Evolutionary conservation across 2,113 vertebrate genomes (phyloP).

Genomic region (Triplophysa rosa): DNA sequence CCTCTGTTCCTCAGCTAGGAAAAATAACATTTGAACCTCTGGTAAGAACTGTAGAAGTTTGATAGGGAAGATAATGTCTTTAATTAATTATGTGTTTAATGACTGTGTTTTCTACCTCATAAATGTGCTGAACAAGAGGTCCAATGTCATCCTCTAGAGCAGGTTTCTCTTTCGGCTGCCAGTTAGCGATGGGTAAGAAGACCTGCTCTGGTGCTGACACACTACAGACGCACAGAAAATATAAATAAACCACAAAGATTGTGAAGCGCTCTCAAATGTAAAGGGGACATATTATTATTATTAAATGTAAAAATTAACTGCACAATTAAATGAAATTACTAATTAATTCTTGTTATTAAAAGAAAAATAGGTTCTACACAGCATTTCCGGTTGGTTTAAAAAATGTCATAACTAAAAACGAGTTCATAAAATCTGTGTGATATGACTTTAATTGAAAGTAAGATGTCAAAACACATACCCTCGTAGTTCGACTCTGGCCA

Average conservation of each 20-base stretch:
- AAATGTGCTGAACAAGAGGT: conserved; percentile 88
- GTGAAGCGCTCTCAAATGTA: neutral
- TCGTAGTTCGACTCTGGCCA: conserved; percentile 89
- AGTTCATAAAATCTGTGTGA: neutral
- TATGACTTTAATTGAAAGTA: neutral
- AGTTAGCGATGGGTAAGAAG: conserved; percentile 92
- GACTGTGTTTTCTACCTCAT: conserved; percentile 77
- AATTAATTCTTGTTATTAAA: too few species aligned
- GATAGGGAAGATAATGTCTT: neutral
- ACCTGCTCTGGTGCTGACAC: conserved; percentile 89
- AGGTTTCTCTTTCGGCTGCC: conserved; percentile 82
- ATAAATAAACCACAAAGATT: conserved; percentile 14
- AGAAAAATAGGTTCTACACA: neutral
- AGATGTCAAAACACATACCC: conserved; percentile 74
- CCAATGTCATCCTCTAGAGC: conserved; percentile 90
- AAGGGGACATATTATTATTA: neutral
- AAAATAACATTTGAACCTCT: neutral
- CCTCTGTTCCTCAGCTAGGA: conserved; percentile 89
- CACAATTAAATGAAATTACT: too few species aligned
- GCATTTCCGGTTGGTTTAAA: neutral
- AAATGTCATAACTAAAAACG: neutral
- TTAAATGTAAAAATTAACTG: too few species aligned
- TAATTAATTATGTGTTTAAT: neutral
- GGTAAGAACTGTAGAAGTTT: neutral
- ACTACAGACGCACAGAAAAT: conserved; percentile 67